Percentiles rank a stretch among this genome's conserved stretches.
Conservation (phyloP, 2,888 invertebrate species). For the Norana najaformis region DNA sequence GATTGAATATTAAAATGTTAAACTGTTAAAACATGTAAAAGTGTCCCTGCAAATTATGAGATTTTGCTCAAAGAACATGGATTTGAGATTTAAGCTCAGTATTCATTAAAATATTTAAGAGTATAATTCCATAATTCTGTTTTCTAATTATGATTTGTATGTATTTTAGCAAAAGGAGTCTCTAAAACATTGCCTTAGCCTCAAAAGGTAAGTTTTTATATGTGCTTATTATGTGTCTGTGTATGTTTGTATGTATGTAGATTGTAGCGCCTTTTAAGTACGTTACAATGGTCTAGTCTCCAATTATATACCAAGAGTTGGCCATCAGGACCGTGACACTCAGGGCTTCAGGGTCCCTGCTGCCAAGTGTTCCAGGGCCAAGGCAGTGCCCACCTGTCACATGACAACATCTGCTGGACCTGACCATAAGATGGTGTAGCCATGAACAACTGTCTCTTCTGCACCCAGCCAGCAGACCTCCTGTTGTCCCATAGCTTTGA, state of each 20-base stretch:
- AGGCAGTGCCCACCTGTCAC: too few species aligned
- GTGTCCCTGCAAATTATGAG: not conserved
- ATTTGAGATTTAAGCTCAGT: not conserved
- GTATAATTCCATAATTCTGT: not conserved
- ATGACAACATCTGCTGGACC: too few species aligned
- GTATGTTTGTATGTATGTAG: not conserved
- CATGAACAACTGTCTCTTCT: too few species aligned
- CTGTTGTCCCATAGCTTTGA: too few species aligned
- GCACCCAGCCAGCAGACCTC: too few species aligned
- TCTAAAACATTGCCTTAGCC: conserved; percentile 49
- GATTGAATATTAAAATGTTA: too few species aligned
- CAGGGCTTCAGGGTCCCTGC: too few species aligned
- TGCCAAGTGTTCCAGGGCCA: not conserved
- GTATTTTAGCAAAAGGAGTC: conserved; percentile 48
- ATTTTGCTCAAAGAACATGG: not conserved
- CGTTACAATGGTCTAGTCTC: too few species aligned
- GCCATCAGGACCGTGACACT: too few species aligned
- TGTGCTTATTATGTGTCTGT: not conserved
- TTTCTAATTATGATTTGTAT: conserved; percentile 28
- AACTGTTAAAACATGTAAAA: not conserved
- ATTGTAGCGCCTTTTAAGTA: too few species aligned
- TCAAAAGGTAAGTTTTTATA: conserved; percentile 48
- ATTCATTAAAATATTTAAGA: not conserved
- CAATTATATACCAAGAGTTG: too few species aligned
- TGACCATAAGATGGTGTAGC: too few species aligned